Conservation (phyloP, 2,888 invertebrate species). For the Amaurobius ferox region DNA sequence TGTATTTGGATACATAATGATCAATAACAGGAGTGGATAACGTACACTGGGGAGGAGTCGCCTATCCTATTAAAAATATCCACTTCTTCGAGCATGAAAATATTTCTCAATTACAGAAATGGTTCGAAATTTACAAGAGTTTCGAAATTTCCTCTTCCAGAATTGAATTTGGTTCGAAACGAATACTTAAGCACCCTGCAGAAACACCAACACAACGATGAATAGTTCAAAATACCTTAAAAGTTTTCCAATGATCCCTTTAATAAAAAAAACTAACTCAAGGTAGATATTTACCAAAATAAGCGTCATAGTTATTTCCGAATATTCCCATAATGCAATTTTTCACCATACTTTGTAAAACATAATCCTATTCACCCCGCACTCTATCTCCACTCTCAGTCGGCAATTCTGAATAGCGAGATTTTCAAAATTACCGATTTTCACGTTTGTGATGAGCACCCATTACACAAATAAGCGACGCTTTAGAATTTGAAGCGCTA, state of each 20-base stretch:
- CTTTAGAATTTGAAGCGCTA: slow-evolving; percentile 33
- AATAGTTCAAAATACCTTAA: too few species aligned
- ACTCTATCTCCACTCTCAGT: background rate
- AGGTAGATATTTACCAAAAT: slow-evolving; percentile 19
- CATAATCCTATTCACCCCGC: slow-evolving; percentile 20
- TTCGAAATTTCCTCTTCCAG: too few species aligned
- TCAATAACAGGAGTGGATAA: too few species aligned
- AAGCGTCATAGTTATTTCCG: slow-evolving; percentile 59
- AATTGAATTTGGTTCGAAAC: too few species aligned
- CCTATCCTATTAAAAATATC: too few species aligned
- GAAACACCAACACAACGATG: too few species aligned
- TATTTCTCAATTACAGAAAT: too few species aligned
- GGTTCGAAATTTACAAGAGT: too few species aligned
- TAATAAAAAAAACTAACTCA: background rate
- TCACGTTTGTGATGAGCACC: slow-evolving; percentile 14
- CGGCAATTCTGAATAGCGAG: slow-evolving; percentile 15
- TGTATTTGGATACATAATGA: too few species aligned
- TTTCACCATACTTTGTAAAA: slow-evolving; percentile 8
- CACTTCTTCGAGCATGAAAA: too few species aligned
- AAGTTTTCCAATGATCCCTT: background rate
- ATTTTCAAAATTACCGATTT: slow-evolving; percentile 38
- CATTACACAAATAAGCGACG: slow-evolving; percentile 38
- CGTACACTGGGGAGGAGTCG: too few species aligned
- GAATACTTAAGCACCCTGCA: too few species aligned
- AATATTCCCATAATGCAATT: slow-evolving; percentile 29